These are phyloP conservation scores for Chiloscyllium punctatum DNA, from an alignment of 2,797 vertebrate species.

Conservation along the genomic window DNA sequence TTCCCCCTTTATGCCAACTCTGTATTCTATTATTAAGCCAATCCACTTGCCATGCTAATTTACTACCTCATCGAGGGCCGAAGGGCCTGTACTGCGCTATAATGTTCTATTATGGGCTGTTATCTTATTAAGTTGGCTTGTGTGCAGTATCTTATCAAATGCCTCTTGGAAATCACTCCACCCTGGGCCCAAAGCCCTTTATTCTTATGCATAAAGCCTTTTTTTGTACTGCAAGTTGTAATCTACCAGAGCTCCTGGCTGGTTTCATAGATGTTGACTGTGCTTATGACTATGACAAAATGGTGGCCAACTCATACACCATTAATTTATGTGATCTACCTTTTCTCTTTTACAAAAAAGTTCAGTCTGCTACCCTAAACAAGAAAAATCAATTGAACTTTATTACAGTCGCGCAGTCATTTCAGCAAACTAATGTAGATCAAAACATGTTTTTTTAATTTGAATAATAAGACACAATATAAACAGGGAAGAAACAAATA, in stretches of 20 bases:
- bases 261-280: neutral
- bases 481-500: neutral
- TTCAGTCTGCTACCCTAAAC: neutral
- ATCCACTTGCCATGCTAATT: too few relatives aligned
- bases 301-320: neutral
- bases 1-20: too few relatives aligned
- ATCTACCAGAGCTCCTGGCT: neutral
- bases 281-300: neutral
- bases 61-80: too few relatives aligned
- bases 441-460: neutral
- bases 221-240: neutral
- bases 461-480: neutral
- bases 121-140: too few relatives aligned
- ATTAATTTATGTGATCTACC: neutral
- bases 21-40: too few relatives aligned
- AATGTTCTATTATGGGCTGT: too few relatives aligned
- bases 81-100: too few relatives aligned
- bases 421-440: neutral
- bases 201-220: neutral
- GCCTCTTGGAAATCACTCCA: too few relatives aligned
- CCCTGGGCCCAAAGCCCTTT: neutral
- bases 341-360: neutral
- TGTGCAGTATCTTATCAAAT: too few relatives aligned
- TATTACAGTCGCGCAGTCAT: neutral
- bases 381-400: neutral